Percentiles rank a stretch among this genome's conserved stretches.
Conservation (phyloP, 1,140 invertebrate species). For the Penaeus indicus region DNA sequence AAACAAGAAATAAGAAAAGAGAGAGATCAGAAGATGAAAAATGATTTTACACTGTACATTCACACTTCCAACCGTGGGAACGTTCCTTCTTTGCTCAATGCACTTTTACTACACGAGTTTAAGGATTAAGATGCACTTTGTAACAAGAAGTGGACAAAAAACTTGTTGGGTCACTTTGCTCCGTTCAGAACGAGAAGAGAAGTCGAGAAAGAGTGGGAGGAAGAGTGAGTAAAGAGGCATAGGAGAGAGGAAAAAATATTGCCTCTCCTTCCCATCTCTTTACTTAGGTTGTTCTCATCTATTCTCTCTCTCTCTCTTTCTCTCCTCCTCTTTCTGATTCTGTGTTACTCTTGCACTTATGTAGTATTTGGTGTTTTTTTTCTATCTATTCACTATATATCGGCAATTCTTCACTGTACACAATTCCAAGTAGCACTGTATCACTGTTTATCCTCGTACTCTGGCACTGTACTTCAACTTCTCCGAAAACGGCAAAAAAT, state of each 20-base stretch:
- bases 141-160: background rate
- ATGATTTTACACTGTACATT: no score
- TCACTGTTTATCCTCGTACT: background rate
- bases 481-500: no score
- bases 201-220: background rate
- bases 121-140: background rate
- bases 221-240: background rate
- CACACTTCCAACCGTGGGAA: no score
- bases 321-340: background rate
- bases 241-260: background rate
- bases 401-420: background rate
- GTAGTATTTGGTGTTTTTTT: background rate
- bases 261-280: no score
- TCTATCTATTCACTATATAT: background rate
- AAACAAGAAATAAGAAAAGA: no score
- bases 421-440: constrained; percentile 3
- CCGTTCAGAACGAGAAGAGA: background rate
- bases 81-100: no score
- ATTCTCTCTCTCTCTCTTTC: background rate
- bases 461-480: no score
- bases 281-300: no score
- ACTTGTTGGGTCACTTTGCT: no score
- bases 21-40: no score
- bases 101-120: background rate
- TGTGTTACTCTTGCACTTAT: background rate